Percentiles rank a stretch among this genome's conserved stretches.
These are phyloP conservation scores for Hedya salicella DNA, from an alignment of 2,888 invertebrate genomes.

Conservation along the genomic window DNA sequence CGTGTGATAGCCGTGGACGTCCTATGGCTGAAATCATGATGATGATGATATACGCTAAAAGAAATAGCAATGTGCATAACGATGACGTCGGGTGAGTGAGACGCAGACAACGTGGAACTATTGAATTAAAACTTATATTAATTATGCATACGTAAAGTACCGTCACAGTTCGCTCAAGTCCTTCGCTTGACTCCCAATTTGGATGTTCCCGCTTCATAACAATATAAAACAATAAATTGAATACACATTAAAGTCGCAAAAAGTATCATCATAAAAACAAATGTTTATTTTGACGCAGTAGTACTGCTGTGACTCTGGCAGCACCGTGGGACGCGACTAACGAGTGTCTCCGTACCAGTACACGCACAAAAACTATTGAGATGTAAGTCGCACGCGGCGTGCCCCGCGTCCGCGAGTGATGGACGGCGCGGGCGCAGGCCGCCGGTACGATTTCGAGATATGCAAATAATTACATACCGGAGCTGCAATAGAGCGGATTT, in stretches of 20 bases:
- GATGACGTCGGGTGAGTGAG: too few relatives aligned
- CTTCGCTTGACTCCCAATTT: conserved; percentile 22
- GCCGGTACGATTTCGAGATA: conserved; percentile 17
- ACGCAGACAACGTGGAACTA: background rate
- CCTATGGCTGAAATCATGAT: too few relatives aligned
- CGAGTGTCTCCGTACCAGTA: conserved; percentile 17
- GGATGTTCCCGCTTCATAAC: conserved; percentile 23
- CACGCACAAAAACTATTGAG: conserved; percentile 38
- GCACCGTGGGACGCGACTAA: conserved; percentile 14
- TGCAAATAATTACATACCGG: conserved; percentile 32
- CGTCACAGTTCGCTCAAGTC: background rate
- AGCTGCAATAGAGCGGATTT: background rate
- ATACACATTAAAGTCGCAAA: background rate
- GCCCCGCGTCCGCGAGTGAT: conserved; percentile 4
- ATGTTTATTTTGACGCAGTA: conserved; percentile 16
- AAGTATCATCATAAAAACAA: conserved; percentile 18
- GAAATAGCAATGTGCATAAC: too few relatives aligned
- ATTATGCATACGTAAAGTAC: background rate
- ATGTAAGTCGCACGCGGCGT: conserved; percentile 35
- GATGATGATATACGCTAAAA: too few relatives aligned
- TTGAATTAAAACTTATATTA: too few relatives aligned
- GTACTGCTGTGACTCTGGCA: background rate
- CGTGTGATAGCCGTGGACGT: too few relatives aligned
- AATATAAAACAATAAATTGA: conserved; percentile 34
- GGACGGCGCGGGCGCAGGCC: conserved; percentile 24